phyloP scores from a whole-genome alignment of 1,140 invertebrate genomes.

The Caerostris darwini region DNA sequence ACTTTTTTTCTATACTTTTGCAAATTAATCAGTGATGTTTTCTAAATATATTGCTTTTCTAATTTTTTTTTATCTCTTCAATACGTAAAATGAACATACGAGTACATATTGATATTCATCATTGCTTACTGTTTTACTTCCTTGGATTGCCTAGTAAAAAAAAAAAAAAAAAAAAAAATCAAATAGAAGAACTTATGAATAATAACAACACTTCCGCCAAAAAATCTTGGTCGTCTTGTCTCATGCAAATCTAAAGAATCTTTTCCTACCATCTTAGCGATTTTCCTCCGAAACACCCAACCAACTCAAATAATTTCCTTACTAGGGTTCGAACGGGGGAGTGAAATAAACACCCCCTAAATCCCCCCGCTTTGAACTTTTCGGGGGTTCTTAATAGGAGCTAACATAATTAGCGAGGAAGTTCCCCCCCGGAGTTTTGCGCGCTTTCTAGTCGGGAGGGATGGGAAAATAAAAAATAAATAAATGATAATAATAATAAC shows the following conservation, averaged over 20 bases:
- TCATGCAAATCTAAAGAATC: slow-evolving; percentile 8
- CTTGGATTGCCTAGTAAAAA: neutral
- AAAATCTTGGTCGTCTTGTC: neutral
- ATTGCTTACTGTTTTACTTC: neutral
- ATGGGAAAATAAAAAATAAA: slow-evolving; percentile 31
- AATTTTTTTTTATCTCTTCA: too few species aligned
- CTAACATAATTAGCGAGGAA: slow-evolving; percentile 76
- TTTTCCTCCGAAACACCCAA: slow-evolving; percentile 20
- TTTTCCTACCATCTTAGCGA: slow-evolving; percentile 18
- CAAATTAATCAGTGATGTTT: too few species aligned
- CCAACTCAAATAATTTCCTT: slow-evolving; percentile 49
- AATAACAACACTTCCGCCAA: neutral
- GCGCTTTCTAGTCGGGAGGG: neutral
- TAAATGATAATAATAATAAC: slow-evolving; percentile 36
- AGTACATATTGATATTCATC: neutral
- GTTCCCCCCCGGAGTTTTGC: neutral
- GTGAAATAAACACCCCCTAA: slow-evolving; percentile 31
- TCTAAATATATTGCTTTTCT: too few species aligned
- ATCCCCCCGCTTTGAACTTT: slow-evolving; percentile 55
- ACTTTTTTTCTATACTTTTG: too few species aligned
- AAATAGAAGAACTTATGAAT: neutral
- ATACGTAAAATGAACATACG: too few species aligned
- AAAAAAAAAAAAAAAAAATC: neutral
- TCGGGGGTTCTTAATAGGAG: slow-evolving; percentile 67
- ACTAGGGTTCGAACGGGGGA: neutral